Base-by-base conservation (phyloP, 2,888 invertebrate species). In the Phrixothrix hirtus region DNA sequence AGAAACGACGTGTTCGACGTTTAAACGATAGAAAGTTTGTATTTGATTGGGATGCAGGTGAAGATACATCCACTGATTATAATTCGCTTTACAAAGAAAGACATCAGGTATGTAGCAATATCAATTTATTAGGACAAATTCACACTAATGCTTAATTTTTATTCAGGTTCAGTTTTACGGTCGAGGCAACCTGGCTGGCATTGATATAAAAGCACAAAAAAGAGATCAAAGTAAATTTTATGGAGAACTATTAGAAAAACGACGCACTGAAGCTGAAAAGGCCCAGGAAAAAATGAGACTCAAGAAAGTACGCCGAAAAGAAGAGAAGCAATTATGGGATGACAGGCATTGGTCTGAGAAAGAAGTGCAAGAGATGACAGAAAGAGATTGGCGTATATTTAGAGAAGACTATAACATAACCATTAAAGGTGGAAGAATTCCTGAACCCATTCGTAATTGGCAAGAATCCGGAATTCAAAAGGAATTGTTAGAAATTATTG, bases 271-370 rank as follows among this genome's bases (percentile, higher is more conserved):
- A 68, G 90, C 92, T 2, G 98, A 98, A 70, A 98, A 97, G 69
- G 94, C 92, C 68, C 96, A 97, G 75, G 98, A 98, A 74, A 94
- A 93, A 65, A 83, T 92, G 57, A 84, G 96, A 15, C 77, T 96
- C 51, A 95, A 94, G 71, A 95, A 95, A 73, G 89, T 95, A 0
- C 90, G 92, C 64, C 87, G 89, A 68, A 93, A 93, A 75, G 98
- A 99, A 78, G 98, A 97, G 60, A 98, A 98, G 77, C 95, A 96
- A 71, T 90, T 94, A 69, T 98, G 95, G 93, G 99, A 99, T 75
- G 98, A 99, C 73, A 84, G 99, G 2, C 99, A 99, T 75, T 99
- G 99, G 99, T 90, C 92, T 2, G 96, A 98, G 69, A 99, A 99
- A 74, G 87, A 87, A 6, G 78, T 88, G 0, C 86, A 87, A 41